Percentiles rank a stretch among this genome's conserved stretches.
Conservation (phyloP, 1,140 invertebrate genomes). For the Solenopsis invicta region DNA sequence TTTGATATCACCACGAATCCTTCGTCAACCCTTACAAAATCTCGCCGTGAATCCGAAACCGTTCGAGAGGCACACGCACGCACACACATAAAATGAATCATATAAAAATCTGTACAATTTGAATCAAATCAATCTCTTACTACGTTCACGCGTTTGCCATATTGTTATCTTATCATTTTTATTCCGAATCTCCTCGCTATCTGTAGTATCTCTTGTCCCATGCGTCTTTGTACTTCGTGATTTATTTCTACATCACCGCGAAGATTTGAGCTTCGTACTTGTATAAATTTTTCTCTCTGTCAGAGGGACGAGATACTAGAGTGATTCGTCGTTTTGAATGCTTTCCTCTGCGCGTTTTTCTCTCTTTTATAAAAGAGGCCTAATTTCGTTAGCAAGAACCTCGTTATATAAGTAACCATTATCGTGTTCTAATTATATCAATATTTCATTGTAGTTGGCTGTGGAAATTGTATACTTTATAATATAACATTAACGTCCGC, state of each 20-base stretch:
- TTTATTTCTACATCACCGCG: slow-evolving; percentile 28
- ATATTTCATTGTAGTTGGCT: slow-evolving; percentile 27
- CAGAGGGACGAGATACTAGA: background rate
- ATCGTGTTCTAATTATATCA: slow-evolving; percentile 45
- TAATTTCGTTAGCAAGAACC: slow-evolving; percentile 17
- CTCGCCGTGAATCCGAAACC: slow-evolving; percentile 1
- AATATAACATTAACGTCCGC: slow-evolving; percentile 38
- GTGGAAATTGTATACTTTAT: slow-evolving; percentile 19
- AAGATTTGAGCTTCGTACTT: background rate
- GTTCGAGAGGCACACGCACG: background rate
- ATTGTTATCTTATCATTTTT: slow-evolving; percentile 40
- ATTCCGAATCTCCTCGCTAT: background rate
- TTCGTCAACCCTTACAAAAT: slow-evolving; percentile 61
- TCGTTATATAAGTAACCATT: slow-evolving; percentile 42
- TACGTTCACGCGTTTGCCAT: background rate
- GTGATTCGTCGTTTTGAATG: slow-evolving; percentile 17
- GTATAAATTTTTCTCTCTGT: slow-evolving; percentile 36
- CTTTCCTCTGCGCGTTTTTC: background rate
- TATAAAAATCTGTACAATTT: slow-evolving; percentile 19
- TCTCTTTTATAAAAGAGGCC: background rate
- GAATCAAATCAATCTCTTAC: slow-evolving; percentile 45
- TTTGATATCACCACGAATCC: slow-evolving; percentile 23
- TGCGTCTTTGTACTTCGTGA: slow-evolving; percentile 21
- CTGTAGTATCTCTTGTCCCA: background rate
- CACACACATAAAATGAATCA: background rate